phyloP scores from a whole-genome alignment of 1,140 invertebrate species.

The Penaeus vannamei region DNA sequence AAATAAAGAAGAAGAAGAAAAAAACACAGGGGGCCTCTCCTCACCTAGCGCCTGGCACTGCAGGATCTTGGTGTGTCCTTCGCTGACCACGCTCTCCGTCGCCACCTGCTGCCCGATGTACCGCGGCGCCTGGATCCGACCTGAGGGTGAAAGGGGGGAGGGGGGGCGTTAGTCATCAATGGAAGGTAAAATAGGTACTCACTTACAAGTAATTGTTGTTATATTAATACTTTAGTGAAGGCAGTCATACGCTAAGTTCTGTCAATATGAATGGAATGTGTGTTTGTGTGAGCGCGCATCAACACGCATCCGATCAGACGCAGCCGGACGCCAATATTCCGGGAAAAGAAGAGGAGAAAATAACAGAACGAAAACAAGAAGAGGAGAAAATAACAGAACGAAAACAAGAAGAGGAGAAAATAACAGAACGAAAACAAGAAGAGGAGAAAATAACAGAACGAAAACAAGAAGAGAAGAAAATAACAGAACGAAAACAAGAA shows the following conservation, averaged over 20 bases:
- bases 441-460: too few species aligned
- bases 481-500: too few species aligned
- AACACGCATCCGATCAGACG: not conserved
- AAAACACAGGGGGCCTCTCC: conserved; percentile 68
- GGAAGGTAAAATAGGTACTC: not conserved
- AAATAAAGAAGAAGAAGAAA: not conserved
- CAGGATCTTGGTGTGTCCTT: conserved; percentile 89
- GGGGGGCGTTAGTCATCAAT: not conserved
- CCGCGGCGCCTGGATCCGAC: conserved; percentile 78
- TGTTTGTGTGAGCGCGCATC: not conserved
- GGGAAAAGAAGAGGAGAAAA: too few species aligned
- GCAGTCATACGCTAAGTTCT: not conserved
- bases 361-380: too few species aligned
- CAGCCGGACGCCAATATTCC: too few species aligned
- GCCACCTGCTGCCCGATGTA: conserved; percentile 87
- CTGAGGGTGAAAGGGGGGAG: conserved; percentile 69
- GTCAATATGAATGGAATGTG: not conserved
- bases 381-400: too few species aligned
- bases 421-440: too few species aligned
- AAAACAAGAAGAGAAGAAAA: too few species aligned
- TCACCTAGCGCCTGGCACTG: conserved; percentile 90
- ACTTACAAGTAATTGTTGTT: not conserved
- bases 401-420: too few species aligned
- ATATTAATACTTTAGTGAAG: not conserved
- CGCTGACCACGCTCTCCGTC: conserved; percentile 86